Evolutionary conservation across 2,888 invertebrate genomes (phyloP).

Genomic region (Synanthedon myopaeformis): DNA sequence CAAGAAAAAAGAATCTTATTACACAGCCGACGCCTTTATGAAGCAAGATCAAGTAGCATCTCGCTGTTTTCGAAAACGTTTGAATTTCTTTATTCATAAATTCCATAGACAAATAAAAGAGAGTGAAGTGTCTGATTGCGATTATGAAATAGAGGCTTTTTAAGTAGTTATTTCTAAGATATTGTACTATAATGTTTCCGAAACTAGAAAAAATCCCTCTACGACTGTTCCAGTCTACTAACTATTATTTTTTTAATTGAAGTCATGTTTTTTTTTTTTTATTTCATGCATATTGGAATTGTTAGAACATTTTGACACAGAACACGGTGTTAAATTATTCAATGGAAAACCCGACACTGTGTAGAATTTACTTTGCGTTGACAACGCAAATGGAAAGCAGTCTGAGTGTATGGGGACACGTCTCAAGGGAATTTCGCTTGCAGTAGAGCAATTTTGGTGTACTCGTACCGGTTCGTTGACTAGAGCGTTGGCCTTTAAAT

Average conservation of each 20-base stretch:
- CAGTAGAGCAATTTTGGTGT: slow-evolving; percentile 29
- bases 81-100: too few relatives aligned
- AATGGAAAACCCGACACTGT: neutral
- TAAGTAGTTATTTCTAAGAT: too few relatives aligned
- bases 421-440: slow-evolving; percentile 6
- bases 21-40: too few relatives aligned
- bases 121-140: too few relatives aligned
- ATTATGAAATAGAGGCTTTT: too few relatives aligned
- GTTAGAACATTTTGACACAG: neutral
- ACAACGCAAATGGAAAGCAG: neutral
- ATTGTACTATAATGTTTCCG: too few relatives aligned
- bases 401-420: neutral
- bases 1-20: neutral
- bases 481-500: slow-evolving; percentile 18
- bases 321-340: neutral
- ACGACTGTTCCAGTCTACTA: neutral
- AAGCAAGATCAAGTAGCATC: too few relatives aligned
- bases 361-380: neutral
- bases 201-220: too few relatives aligned
- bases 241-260: neutral
- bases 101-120: too few relatives aligned
- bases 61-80: too few relatives aligned
- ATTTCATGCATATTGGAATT: neutral
- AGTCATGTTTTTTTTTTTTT: neutral
- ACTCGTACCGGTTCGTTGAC: slow-evolving; percentile 23